Evolutionary conservation across 2,888 invertebrate species (phyloP).

Genomic region (Hypolimnas misippus): DNA sequence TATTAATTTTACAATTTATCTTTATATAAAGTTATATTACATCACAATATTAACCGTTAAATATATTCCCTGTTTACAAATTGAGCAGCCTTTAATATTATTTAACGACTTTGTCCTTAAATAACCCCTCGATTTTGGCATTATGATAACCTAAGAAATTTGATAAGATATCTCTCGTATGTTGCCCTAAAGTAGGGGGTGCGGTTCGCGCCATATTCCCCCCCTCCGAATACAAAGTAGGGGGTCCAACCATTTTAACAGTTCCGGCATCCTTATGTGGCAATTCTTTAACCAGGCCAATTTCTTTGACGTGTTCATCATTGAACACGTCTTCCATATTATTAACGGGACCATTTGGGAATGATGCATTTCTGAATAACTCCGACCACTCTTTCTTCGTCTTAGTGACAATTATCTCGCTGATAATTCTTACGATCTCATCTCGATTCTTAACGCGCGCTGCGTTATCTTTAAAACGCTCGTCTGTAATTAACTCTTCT

Average conservation of each 20-base stretch:
- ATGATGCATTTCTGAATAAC: constrained; percentile 88
- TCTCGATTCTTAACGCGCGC: constrained; percentile 90
- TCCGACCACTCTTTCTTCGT: constrained; percentile 90
- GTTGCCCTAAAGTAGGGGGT: constrained; percentile 94
- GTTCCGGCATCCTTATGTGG: constrained; percentile 87
- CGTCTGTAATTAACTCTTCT: constrained; percentile 84
- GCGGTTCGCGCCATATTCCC: constrained; percentile 88
- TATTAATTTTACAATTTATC: not conserved
- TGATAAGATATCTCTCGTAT: constrained; percentile 91
- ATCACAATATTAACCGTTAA: not conserved
- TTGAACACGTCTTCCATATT: constrained; percentile 92
- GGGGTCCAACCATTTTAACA: constrained; percentile 92
- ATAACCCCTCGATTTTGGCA: constrained; percentile 83
- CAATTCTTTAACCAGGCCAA: constrained; percentile 88
- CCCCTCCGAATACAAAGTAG: constrained; percentile 91
- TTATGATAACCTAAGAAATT: constrained; percentile 86
- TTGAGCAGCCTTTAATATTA: constrained; percentile 46
- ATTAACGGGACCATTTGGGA: constrained; percentile 96
- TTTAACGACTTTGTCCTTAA: constrained; percentile 66
- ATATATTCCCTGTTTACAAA: not conserved
- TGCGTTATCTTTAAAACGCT: constrained; percentile 88
- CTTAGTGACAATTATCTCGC: constrained; percentile 83
- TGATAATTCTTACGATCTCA: constrained; percentile 86
- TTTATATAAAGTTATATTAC: not conserved
- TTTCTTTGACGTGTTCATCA: constrained; percentile 92